Evolutionary conservation across 1,140 invertebrate genomes (phyloP), one percentile per base, ranked within the genome.

Genomic region (Telenomus remus): DNA sequence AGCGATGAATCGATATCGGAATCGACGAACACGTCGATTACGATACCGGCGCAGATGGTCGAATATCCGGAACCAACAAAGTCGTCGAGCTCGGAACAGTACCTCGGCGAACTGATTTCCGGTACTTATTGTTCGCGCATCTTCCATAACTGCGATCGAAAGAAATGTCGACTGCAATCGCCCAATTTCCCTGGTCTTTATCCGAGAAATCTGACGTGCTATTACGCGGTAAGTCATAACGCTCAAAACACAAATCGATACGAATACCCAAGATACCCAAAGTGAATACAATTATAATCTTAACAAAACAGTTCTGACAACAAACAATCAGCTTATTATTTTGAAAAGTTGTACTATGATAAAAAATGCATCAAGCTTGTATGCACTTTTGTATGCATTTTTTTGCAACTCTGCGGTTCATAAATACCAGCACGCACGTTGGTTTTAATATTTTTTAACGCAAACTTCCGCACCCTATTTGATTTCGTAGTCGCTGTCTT

Each of bases 111-210:
- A 84, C 90, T 96, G 79, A 96, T 96, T 81, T 92, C 93, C 10
- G 94, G 94, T 63, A 96, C 95, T 49, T 95, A 96, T 88, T 97
- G 95, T 88, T 95, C 95, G 14, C 90, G 95, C 65, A 95, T 95
- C 86, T 96, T 95, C 89, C 95, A 93, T 86, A 93, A 95, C 85
- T 97, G 95, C 85, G 94, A 96, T 89, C 92, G 92, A 83, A 95
- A 94, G 87, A 91, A 92, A 51, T 97, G 95, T 87, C 91, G 94
- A 69, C 90, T 97, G 57, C 95, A 96, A 84, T 96, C 95, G 37
- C 95, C 96, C 14, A 97, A 97, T 89, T 97, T 95, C 86, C 95
- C 95, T 7, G 95, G 95, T 46, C 91, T 97, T 37, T 97, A 97
- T 86, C 95, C 95, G 0, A 91, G 95, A 39, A 97, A 97, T 86